Evolutionary conservation across 2,888 invertebrate genomes (phyloP).

Genomic region (Tipula vernalis): DNA sequence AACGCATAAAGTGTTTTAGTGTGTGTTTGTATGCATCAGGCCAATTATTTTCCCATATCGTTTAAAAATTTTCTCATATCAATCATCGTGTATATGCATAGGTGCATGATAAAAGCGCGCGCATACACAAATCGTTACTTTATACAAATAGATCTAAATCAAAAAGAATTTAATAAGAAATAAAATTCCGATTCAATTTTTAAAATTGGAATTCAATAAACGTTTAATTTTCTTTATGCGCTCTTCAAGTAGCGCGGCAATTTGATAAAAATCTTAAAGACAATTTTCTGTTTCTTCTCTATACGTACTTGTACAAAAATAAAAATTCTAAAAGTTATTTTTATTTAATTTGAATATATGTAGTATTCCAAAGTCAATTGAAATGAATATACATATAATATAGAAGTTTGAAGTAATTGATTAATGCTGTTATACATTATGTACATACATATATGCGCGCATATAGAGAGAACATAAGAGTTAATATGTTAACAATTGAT

Average conservation of each 20-base stretch:
- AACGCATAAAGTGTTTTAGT: no score
- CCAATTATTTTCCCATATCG: neutral
- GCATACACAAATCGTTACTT: neutral
- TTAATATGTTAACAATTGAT: neutral
- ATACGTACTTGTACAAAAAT: neutral
- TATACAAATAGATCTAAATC: neutral
- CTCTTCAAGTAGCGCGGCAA: neutral
- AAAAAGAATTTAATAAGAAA: neutral
- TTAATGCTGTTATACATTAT: neutral
- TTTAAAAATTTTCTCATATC: neutral
- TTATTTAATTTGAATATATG: neutral
- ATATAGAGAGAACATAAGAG: neutral
- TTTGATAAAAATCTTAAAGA: neutral
- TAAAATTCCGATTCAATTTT: conserved; percentile 8
- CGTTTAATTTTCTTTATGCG: neutral
- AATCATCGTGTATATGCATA: neutral
- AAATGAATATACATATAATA: neutral
- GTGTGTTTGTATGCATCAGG: neutral
- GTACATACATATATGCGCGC: neutral
- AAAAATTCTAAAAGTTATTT: neutral
- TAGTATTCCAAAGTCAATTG: neutral
- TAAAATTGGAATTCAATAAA: conserved; percentile 7
- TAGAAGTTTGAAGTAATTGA: neutral
- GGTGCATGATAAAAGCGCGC: neutral
- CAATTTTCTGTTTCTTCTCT: neutral